These are phyloP conservation scores for Nematopogon swammerdamellus DNA, from an alignment of 2,888 invertebrate species.

Conservation along the genomic window DNA sequence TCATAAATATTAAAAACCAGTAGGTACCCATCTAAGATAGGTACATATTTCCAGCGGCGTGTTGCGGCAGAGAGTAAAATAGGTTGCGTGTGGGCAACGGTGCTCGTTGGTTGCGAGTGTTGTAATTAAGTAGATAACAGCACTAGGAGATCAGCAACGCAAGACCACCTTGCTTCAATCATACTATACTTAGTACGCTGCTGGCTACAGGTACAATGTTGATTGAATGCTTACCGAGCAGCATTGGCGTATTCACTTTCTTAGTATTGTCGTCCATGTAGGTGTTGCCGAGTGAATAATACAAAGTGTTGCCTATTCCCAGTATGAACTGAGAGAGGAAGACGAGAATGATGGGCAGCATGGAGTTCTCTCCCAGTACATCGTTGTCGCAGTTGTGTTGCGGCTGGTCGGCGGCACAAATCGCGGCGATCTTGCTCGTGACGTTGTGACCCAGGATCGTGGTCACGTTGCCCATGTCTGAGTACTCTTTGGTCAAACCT, in stretches of 20 bases:
- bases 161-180: too few relatives aligned
- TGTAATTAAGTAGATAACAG: too few relatives aligned
- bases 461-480: slow-evolving; percentile 4
- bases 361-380: slow-evolving; percentile 20
- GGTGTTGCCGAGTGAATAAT: slow-evolving; percentile 63
- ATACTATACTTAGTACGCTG: too few relatives aligned
- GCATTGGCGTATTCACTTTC: slow-evolving; percentile 60
- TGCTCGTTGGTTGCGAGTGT: too few relatives aligned
- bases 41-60: too few relatives aligned
- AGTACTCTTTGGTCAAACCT: slow-evolving; percentile 29
- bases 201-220: too few relatives aligned
- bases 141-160: too few relatives aligned
- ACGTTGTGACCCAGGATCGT: slow-evolving; percentile 8
- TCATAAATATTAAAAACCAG: too few relatives aligned
- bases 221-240: slow-evolving; percentile 54
- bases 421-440: slow-evolving; percentile 8
- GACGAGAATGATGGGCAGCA: slow-evolving; percentile 56
- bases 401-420: slow-evolving; percentile 15
- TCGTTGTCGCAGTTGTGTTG: slow-evolving; percentile 34
- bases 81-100: too few relatives aligned
- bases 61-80: too few relatives aligned
- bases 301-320: slow-evolving; percentile 64
- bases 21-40: too few relatives aligned
- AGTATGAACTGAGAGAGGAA: slow-evolving; percentile 67
- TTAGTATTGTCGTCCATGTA: slow-evolving; percentile 68